A percentile compares a stretch with the other conserved stretches of the same genome.
These are phyloP conservation scores for Triplophysa yarkandensis DNA, from an alignment of 2,797 vertebrate species.

Conservation along the genomic window DNA sequence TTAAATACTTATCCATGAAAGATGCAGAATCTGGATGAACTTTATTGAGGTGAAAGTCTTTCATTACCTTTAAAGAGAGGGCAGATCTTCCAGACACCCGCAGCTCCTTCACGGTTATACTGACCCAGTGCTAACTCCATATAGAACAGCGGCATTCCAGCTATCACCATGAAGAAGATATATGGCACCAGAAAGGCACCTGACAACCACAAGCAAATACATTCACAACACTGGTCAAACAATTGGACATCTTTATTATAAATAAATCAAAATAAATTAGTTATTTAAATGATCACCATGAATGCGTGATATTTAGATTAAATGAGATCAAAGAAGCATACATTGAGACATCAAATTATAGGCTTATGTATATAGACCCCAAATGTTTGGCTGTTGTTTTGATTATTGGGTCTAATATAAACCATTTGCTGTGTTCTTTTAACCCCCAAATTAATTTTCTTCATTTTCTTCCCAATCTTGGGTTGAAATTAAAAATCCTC, in stretches of 20 bases:
- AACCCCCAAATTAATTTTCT: no score
- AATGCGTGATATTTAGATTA: no score
- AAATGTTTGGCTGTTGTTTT: no score
- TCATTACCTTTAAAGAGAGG: conserved; percentile 87
- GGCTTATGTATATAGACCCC: no score
- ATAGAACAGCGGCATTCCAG: conserved; percentile 92
- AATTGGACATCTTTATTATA: not conserved
- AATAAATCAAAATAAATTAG: no score
- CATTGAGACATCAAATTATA: no score
- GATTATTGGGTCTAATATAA: no score
- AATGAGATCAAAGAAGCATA: no score
- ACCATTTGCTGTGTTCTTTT: no score
- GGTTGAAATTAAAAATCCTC: not conserved
- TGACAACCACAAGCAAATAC: conserved; percentile 52
- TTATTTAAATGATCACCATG: no score
- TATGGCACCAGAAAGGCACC: conserved; percentile 91
- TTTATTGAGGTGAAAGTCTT: not conserved
- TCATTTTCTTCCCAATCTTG: no score
- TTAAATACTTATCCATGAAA: not conserved
- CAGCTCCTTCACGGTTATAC: conserved; percentile 88
- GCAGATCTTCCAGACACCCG: conserved; percentile 92
- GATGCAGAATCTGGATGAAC: not conserved
- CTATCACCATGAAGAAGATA: conserved; percentile 90
- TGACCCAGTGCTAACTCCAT: conserved; percentile 92
- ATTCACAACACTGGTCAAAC: not conserved